Evolutionary conservation across 2,888 invertebrate species (phyloP).

Genomic region (Vannuccia rotundouncinata): DNA sequence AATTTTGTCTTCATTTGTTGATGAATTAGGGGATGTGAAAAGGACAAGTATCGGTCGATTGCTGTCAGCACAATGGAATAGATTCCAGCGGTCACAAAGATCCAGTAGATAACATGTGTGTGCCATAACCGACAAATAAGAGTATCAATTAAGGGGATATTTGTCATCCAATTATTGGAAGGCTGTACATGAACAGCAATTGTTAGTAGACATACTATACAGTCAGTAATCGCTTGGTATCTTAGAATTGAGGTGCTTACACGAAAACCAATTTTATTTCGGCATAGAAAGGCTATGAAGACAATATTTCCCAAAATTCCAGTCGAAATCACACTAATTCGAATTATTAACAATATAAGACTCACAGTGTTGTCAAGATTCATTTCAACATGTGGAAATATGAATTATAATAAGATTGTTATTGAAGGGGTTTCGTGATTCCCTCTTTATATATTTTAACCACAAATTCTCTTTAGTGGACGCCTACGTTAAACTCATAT

Average conservation of each 20-base stretch:
- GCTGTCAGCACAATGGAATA: not conserved
- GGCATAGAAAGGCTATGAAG: not conserved
- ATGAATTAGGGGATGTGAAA: not conserved
- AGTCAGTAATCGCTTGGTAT: not conserved
- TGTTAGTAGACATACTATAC: not conserved
- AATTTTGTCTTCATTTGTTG: not conserved
- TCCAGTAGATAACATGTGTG: constrained; percentile 8
- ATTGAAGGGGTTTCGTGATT: no score
- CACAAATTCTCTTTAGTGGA: no score
- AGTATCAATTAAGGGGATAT: not conserved
- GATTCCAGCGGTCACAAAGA: not conserved
- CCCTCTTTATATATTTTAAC: no score
- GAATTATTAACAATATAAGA: not conserved
- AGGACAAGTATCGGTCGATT: not conserved
- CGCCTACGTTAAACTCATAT: no score
- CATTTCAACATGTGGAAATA: no score
- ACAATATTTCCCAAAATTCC: constrained; percentile 6
- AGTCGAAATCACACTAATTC: not conserved
- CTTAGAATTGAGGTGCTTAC: not conserved
- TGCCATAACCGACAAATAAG: not conserved
- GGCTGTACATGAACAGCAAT: not conserved
- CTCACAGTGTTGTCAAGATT: not conserved
- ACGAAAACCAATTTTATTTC: not conserved
- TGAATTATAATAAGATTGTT: no score
- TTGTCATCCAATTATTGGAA: not conserved